Evolutionary conservation across 2,888 invertebrate genomes (phyloP).

Genomic region (Phortica okadai): DNA sequence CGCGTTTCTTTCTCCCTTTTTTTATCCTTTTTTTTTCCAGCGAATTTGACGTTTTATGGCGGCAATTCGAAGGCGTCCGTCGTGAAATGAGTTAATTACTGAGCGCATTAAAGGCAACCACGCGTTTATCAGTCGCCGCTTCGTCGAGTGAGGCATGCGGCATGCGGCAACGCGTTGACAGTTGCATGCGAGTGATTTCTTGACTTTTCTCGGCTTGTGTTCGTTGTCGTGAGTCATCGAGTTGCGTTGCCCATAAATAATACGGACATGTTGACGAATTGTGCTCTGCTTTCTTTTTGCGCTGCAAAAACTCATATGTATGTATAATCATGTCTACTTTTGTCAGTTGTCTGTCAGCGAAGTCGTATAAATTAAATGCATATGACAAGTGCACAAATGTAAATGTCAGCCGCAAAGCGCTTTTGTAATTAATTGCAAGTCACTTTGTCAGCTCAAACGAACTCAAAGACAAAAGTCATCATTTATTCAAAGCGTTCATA

Average conservation of each 20-base stretch:
- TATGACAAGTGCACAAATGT: slow-evolving; percentile 16
- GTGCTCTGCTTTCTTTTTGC: background rate
- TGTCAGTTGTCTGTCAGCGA: slow-evolving; percentile 3
- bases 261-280: background rate
- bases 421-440: background rate
- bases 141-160: background rate
- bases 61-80: slow-evolving; percentile 42
- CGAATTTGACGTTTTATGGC: slow-evolving; percentile 11
- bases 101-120: slow-evolving; percentile 17
- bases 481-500: background rate
- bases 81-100: slow-evolving; percentile 57
- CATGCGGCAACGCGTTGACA: background rate
- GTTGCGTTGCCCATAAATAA: background rate
- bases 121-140: slow-evolving; percentile 43
- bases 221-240: no score
- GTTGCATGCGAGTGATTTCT: background rate
- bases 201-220: no score
- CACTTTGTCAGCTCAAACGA: no score
- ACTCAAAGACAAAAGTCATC: no score
- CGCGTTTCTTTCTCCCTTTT: background rate
- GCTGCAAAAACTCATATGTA: background rate
- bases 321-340: background rate
- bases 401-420: background rate
- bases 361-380: slow-evolving; percentile 14
- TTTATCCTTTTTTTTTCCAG: background rate